These are phyloP conservation scores for Iselma pallidipennis DNA, from an alignment of 2,888 invertebrate species.

Conservation along the genomic window DNA sequence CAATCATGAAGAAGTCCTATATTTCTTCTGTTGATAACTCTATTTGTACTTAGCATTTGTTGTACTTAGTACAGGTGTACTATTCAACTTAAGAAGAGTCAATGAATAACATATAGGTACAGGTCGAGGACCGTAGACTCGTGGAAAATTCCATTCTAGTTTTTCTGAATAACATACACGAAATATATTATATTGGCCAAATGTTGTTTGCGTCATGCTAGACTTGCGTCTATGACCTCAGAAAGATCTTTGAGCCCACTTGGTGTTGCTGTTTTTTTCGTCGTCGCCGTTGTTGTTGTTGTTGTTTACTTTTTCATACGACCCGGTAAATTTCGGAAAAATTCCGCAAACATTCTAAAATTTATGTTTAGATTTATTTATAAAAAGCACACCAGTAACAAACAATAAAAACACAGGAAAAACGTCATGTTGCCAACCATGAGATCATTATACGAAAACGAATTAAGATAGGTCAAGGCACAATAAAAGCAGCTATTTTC, in stretches of 20 bases:
- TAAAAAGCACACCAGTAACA: no score
- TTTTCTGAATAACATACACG: no score
- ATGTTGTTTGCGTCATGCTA: no score
- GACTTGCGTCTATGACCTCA: no score
- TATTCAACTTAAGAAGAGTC: no score
- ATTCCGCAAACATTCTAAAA: neutral
- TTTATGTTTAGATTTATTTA: no score
- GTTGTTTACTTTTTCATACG: no score
- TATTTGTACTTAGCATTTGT: neutral
- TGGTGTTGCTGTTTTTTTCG: no score
- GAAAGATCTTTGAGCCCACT: no score
- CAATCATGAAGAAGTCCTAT: neutral
- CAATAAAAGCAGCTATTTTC: constrained; percentile 2
- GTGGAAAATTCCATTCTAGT: neutral
- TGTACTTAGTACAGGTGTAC: no score
- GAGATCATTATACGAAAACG: constrained; percentile 5
- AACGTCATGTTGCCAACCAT: neutral
- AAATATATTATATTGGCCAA: no score
- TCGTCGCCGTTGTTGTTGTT: no score
- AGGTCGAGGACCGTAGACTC: neutral
- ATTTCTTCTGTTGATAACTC: neutral
- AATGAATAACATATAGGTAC: neutral
- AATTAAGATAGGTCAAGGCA: constrained; percentile 5
- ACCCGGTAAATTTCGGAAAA: neutral
- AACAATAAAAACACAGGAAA: constrained; percentile 1